A percentile compares a stretch with the other conserved stretches of the same genome.
Evolutionary conservation across 2,113 vertebrate species (phyloP).

Genomic region (Poecile atricapillus): DNA sequence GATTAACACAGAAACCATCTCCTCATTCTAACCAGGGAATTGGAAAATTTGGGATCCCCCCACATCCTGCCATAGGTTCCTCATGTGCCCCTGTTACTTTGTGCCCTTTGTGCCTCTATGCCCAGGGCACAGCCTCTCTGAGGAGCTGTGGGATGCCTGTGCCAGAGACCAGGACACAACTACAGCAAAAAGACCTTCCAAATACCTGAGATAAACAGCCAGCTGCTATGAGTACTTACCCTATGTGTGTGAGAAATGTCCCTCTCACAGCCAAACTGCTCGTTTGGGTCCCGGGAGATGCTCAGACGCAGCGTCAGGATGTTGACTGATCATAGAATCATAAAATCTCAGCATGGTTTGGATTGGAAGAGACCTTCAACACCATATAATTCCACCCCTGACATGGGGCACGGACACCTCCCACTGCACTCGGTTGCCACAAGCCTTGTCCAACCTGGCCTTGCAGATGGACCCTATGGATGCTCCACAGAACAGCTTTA

Average conservation of each 20-base stretch:
- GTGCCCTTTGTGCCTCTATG: rapidly evolving
- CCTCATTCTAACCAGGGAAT: rapidly evolving
- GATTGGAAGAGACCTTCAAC: not conserved
- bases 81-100: rapidly evolving
- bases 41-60: rapidly evolving
- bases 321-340: not conserved
- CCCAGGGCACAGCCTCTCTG: not conserved
- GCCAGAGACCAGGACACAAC: not conserved
- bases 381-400: not conserved
- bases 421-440: not conserved
- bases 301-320: not conserved
- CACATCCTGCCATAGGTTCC: not conserved
- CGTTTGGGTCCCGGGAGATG: rapidly evolving
- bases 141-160: not conserved
- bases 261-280: not conserved
- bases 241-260: rapidly evolving
- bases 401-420: not conserved
- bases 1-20: not conserved
- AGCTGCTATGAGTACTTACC: not conserved
- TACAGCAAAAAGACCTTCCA: not conserved
- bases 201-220: not conserved
- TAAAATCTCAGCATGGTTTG: not conserved
- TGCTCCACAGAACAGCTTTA: rapidly evolving
- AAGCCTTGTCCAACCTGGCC: not conserved
- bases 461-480: not conserved